phyloP scores from a whole-genome alignment of 2,888 invertebrate genomes.

The Caradrina kadenii region DNA sequence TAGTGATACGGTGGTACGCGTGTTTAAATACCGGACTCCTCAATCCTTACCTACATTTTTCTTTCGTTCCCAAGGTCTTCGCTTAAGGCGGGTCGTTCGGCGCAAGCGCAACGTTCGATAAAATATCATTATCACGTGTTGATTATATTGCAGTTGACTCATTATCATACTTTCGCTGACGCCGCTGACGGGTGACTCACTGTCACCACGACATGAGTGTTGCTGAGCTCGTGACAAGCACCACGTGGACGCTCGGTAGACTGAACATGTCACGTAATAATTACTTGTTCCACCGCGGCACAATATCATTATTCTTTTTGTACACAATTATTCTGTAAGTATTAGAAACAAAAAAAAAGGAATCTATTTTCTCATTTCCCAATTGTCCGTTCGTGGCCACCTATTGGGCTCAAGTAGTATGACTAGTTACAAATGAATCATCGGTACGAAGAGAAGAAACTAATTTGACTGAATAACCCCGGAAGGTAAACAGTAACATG shows the following conservation, averaged over 20 bases:
- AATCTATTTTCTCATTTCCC: background rate
- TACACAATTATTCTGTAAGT: no score
- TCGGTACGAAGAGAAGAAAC: no score
- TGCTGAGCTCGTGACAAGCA: background rate
- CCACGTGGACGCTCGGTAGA: slow-evolving; percentile 19
- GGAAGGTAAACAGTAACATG: background rate
- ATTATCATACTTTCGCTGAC: slow-evolving; percentile 30
- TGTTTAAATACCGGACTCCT: no score
- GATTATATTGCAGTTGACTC: slow-evolving; percentile 34
- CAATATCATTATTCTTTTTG: background rate
- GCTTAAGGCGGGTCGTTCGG: slow-evolving; percentile 7
- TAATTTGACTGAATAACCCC: background rate
- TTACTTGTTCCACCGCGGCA: background rate
- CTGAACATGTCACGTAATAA: background rate
- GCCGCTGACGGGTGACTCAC: slow-evolving; percentile 20
- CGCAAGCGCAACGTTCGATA: slow-evolving; percentile 15
- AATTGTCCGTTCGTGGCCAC: no score
- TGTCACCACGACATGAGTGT: slow-evolving; percentile 9
- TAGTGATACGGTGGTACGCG: no score
- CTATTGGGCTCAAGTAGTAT: no score
- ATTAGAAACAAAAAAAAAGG: no score
- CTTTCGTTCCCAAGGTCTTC: slow-evolving; percentile 20
- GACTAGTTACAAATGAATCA: no score
- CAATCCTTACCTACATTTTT: background rate
- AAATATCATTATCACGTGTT: slow-evolving; percentile 19